phyloP scores from a whole-genome alignment of 53 echinoderm and acorn worm genomes.

The Holothuria scabra region DNA sequence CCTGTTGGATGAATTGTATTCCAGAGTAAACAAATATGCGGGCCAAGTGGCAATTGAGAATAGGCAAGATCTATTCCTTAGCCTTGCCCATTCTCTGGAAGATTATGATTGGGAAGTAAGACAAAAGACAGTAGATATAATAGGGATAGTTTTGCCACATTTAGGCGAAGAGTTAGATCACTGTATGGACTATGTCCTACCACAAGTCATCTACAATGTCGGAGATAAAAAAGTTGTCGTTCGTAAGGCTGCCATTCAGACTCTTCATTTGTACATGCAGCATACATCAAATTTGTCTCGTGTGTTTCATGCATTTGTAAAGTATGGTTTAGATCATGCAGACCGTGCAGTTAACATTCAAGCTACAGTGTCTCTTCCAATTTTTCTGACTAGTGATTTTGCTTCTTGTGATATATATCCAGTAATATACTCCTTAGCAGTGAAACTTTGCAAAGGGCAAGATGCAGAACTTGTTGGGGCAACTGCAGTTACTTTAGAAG shows the following conservation, averaged over 20 bases:
- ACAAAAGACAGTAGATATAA: conserved; percentile 82
- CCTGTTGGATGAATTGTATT: conserved; percentile 81
- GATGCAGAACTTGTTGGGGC: conserved; percentile 65
- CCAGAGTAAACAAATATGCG: conserved; percentile 82
- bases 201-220: conserved; percentile 81
- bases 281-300: conserved; percentile 81
- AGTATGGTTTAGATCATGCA: conserved; percentile 84
- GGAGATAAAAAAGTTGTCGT: conserved; percentile 79
- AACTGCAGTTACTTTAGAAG: conserved; percentile 72
- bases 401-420: conserved; percentile 79
- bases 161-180: conserved; percentile 86
- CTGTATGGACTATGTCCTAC: conserved; percentile 84
- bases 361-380: conserved; percentile 79
- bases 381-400: conserved; percentile 88
- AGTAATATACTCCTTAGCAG: conserved; percentile 76
- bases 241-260: conserved; percentile 89
- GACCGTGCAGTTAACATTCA: conserved; percentile 86
- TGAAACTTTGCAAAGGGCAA: conserved; percentile 75
- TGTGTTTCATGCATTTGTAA: conserved; percentile 81
- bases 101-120: conserved; percentile 85
- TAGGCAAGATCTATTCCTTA: conserved; percentile 75
- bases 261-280: conserved; percentile 90
- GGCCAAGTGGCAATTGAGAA: conserved; percentile 86
- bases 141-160: conserved; percentile 85
- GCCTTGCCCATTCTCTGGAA: conserved; percentile 69